phyloP scores from a whole-genome alignment of 2,888 invertebrate species.

The Acleris holmiana region DNA sequence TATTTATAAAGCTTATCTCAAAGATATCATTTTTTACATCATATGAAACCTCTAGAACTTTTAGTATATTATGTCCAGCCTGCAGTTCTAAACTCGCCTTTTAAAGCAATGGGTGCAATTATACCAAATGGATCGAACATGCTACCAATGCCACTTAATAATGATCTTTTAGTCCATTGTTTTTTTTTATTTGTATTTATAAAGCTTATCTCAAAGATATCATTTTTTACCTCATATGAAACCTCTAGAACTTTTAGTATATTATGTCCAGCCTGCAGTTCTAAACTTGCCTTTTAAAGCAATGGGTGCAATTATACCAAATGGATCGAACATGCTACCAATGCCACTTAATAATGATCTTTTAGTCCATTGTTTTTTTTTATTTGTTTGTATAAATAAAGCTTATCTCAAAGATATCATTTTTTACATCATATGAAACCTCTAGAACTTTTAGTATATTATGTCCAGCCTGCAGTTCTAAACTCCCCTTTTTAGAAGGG shows the following conservation, averaged over 20 bases:
- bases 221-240: neutral
- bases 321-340: slow-evolving; percentile 7
- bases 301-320: slow-evolving; percentile 1
- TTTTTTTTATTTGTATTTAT: neutral
- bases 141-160: slow-evolving; percentile 4
- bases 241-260: neutral
- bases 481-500: neutral
- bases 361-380: neutral
- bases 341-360: neutral
- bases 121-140: slow-evolving; percentile 4
- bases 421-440: neutral
- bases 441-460: neutral
- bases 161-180: neutral
- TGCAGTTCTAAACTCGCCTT: neutral
- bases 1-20: neutral
- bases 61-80: neutral
- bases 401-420: neutral
- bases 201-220: neutral
- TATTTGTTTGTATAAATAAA: neutral
- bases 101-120: slow-evolving; percentile 2
- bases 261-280: neutral
- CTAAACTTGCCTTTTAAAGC: neutral
- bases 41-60: neutral
- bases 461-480: neutral
- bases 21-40: neutral